Percentiles rank a stretch among this genome's conserved stretches.
Evolutionary conservation across 2,888 invertebrate genomes (phyloP).

Genomic region (Cryptus viduatorius): DNA sequence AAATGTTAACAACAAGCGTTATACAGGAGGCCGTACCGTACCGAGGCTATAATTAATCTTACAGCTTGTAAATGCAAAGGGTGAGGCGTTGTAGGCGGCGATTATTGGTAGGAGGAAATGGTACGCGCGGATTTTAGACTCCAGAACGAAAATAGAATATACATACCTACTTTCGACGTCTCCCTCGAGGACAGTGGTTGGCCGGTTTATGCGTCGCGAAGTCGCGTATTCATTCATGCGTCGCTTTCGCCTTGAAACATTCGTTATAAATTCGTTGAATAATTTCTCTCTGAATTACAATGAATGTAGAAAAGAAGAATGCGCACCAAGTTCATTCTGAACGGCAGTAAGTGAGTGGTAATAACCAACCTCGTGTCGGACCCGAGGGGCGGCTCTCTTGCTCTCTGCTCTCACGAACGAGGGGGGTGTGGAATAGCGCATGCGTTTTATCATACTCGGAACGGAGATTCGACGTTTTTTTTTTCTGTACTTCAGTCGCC

Average conservation of each 20-base stretch:
- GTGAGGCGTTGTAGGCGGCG: slow-evolving; percentile 16
- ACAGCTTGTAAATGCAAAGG: slow-evolving; percentile 34
- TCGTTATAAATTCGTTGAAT: slow-evolving; percentile 1
- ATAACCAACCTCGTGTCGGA: slow-evolving; percentile 36
- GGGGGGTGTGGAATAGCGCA: slow-evolving; percentile 37
- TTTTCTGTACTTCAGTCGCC: slow-evolving; percentile 79
- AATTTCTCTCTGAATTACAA: not conserved
- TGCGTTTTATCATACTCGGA: slow-evolving; percentile 46
- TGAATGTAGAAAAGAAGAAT: not conserved
- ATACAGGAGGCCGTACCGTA: slow-evolving; percentile 18
- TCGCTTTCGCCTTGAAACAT: not conserved
- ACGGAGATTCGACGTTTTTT: slow-evolving; percentile 81
- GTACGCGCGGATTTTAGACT: slow-evolving; percentile 51
- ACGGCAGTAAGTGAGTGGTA: not conserved
- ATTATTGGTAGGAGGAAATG: slow-evolving; percentile 36
- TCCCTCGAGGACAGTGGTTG: not conserved
- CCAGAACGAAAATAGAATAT: slow-evolving; percentile 61
- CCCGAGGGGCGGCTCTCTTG: not conserved
- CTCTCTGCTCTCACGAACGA: not conserved
- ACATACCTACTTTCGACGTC: slow-evolving; percentile 26
- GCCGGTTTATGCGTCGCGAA: slow-evolving; percentile 1
- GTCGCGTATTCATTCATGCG: not conserved
- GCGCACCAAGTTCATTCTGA: not conserved
- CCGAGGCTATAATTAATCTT: slow-evolving; percentile 44
- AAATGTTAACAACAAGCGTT: not conserved